Evolutionary conservation across 2,797 vertebrate genomes (phyloP).

Genomic region (Pagetopsis macropterus): DNA sequence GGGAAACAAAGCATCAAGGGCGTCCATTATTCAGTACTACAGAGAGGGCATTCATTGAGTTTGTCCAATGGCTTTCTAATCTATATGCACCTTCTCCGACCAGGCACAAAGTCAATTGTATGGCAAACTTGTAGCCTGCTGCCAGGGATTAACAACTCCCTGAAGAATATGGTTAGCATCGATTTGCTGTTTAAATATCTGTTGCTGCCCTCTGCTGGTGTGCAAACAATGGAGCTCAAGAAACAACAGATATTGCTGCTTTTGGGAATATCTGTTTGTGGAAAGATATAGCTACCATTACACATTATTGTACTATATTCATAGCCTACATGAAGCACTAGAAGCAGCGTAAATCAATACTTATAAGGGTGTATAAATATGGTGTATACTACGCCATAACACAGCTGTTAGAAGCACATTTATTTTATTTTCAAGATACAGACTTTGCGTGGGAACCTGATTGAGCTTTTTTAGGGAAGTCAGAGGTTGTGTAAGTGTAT

Average conservation of each 20-base stretch:
- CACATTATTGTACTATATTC: conserved; percentile 4
- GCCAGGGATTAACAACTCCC: conserved; percentile 64
- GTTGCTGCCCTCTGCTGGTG: conserved; percentile 78
- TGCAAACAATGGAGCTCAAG: background rate
- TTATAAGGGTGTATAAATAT: background rate
- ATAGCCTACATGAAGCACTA: background rate
- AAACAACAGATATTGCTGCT: background rate
- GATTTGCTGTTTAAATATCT: conserved; percentile 23
- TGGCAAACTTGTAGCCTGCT: conserved; percentile 44
- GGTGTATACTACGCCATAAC: background rate
- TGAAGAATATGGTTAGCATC: conserved; percentile 25
- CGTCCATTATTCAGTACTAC: conserved; percentile 53
- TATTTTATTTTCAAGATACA: background rate
- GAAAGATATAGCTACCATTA: background rate
- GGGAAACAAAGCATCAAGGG: conserved; percentile 63
- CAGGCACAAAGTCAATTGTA: conserved; percentile 65
- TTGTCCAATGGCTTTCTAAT: conserved; percentile 63
- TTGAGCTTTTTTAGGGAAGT: background rate
- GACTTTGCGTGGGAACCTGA: background rate
- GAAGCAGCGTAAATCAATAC: background rate
- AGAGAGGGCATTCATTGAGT: conserved; percentile 67
- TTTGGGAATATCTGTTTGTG: background rate
- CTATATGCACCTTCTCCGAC: conserved; percentile 60
- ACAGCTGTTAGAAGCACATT: background rate
- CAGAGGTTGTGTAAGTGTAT: background rate